phyloP scores from a whole-genome alignment of 2,113 vertebrate species.

The Nymphicus hollandicus region DNA sequence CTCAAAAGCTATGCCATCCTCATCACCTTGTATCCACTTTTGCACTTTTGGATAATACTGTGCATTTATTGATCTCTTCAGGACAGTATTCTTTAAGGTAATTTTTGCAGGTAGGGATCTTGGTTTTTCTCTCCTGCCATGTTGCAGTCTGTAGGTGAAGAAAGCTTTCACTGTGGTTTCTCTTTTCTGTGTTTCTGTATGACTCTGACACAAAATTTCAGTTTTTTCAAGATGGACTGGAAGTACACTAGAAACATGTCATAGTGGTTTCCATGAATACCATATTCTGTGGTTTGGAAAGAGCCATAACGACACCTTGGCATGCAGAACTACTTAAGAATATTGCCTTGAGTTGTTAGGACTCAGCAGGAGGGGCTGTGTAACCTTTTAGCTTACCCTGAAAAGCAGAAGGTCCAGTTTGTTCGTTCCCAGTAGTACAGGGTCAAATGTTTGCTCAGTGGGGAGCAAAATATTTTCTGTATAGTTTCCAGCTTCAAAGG shows the following conservation, averaged over 20 bases:
- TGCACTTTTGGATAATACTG: background rate
- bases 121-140: background rate
- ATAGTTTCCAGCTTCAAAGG: constrained; percentile 28
- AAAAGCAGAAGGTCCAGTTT: constrained; percentile 62
- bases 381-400: constrained; percentile 43
- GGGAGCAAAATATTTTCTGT: constrained; percentile 29
- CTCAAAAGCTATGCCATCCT: background rate
- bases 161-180: background rate
- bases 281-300: background rate
- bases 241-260: background rate
- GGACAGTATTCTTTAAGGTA: background rate
- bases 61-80: background rate
- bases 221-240: background rate
- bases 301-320: background rate
- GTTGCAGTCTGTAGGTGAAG: background rate
- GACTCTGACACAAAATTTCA: background rate
- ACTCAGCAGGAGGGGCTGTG: background rate
- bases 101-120: background rate
- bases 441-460: constrained; percentile 53
- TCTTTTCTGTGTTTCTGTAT: background rate
- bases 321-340: constrained; percentile 22
- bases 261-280: background rate
- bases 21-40: background rate
- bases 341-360: constrained; percentile 30
- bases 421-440: constrained; percentile 13